Percentiles rank a stretch among this genome's conserved stretches.
phyloP scores from a whole-genome alignment of 2,113 vertebrate species.

The Neomonachus schauinslandi region DNA sequence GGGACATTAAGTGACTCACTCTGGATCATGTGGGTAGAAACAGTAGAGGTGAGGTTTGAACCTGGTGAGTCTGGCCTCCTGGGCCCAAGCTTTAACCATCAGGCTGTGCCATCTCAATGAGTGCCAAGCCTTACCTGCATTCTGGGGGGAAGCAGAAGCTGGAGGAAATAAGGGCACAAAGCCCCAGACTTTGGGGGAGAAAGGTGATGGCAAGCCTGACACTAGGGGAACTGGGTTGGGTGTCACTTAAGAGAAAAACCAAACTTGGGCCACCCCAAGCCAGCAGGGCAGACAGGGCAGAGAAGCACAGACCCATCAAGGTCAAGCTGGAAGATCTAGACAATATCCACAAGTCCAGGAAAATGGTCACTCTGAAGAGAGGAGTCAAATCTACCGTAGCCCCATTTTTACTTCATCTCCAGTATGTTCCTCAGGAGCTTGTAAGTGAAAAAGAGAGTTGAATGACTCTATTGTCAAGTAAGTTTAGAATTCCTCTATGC shows the following conservation, averaged over 20 bases:
- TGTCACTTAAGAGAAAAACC: background rate
- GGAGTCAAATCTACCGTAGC: background rate
- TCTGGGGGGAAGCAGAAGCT: background rate
- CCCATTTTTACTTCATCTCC: background rate
- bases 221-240: background rate
- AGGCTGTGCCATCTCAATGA: fast-evolving
- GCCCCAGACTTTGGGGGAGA: background rate
- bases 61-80: background rate
- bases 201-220: background rate
- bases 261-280: background rate
- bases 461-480: background rate
- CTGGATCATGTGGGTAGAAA: background rate
- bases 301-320: background rate
- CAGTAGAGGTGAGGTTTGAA: background rate
- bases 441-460: background rate
- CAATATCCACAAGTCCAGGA: background rate
- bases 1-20: background rate
- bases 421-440: fast-evolving
- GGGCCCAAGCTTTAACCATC: background rate
- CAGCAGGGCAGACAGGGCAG: background rate
- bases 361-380: background rate
- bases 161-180: background rate
- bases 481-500: background rate
- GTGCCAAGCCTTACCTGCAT: background rate
- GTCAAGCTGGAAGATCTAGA: background rate